These are phyloP conservation scores for Helicolenus hilgendorfi DNA, from an alignment of 2,797 vertebrate species.

Conservation along the genomic window DNA sequence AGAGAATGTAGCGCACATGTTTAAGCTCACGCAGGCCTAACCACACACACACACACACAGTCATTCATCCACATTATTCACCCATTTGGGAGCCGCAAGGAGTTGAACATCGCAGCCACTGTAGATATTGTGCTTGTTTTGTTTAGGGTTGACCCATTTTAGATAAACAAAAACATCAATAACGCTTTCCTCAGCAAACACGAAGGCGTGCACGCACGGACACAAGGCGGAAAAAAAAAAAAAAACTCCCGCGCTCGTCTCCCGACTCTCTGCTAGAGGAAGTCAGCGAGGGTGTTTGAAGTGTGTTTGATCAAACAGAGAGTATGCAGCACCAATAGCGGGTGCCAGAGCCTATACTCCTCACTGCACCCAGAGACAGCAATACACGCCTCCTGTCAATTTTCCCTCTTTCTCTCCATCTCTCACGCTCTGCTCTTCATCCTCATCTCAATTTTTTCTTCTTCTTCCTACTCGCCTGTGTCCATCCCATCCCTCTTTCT, in stretches of 20 bases:
- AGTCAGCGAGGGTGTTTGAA: constrained; percentile 86
- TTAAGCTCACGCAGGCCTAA: background rate
- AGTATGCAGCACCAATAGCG: constrained; percentile 82
- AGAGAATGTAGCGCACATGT: background rate
- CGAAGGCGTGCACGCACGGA: background rate
- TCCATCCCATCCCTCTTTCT: background rate
- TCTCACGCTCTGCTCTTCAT: constrained; percentile 39
- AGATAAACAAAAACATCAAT: constrained; percentile 75
- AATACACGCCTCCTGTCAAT: constrained; percentile 72
- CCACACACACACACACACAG: constrained; percentile 6
- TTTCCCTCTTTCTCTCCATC: constrained; percentile 42
- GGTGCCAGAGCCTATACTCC: constrained; percentile 80
- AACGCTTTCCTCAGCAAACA: constrained; percentile 77
- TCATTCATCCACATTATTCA: constrained; percentile 53
- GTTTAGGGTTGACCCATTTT: constrained; percentile 80
- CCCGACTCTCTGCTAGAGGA: constrained; percentile 58
- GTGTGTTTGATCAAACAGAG: constrained; percentile 87
- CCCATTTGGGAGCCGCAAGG: constrained; percentile 7
- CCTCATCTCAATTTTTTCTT: background rate
- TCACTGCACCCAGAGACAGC: constrained; percentile 75
- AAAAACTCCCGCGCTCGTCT: constrained; percentile 20
- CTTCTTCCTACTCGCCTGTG: background rate
- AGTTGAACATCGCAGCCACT: constrained; percentile 14
- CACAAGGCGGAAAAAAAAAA: background rate
- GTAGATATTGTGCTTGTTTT: constrained; percentile 52